Evolutionary conservation across 2,888 invertebrate species (phyloP).

Genomic region (Cheilosia vernalis): DNA sequence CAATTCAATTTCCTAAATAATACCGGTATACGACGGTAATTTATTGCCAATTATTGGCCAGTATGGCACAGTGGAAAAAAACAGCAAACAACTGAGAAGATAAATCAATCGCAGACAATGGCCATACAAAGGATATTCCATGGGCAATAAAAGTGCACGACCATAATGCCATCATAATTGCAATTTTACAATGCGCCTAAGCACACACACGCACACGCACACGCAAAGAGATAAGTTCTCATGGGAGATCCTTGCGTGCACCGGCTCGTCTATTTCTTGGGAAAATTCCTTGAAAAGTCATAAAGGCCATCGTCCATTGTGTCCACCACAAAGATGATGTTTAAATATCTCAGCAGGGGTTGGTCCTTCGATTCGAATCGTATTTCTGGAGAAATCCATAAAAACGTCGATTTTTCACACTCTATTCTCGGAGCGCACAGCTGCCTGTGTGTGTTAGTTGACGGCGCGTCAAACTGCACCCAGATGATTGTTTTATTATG

Average conservation of each 20-base stretch:
- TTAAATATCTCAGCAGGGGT: slow-evolving; percentile 22
- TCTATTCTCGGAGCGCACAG: slow-evolving; percentile 5
- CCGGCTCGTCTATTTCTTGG: slow-evolving; percentile 5
- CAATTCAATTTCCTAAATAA: slow-evolving; percentile 34
- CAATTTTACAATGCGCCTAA: slow-evolving; percentile 55
- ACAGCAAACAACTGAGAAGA: slow-evolving; percentile 10
- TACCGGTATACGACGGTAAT: slow-evolving; percentile 62
- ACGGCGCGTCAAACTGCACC: slow-evolving; percentile 33
- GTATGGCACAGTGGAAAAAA: slow-evolving; percentile 46
- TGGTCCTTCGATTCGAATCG: slow-evolving; percentile 35
- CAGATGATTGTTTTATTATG: slow-evolving; percentile 55
- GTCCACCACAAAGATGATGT: slow-evolving; percentile 1
- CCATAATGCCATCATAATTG: slow-evolving; percentile 70
- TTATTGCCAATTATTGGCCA: slow-evolving; percentile 62
- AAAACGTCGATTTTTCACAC: slow-evolving; percentile 55
- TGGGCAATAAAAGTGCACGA: slow-evolving; percentile 12
- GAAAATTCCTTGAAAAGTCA: slow-evolving; percentile 39
- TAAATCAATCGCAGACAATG: slow-evolving; percentile 50
- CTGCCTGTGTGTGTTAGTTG: neutral
- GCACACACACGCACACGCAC: neutral
- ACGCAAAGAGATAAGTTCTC: slow-evolving; percentile 17
- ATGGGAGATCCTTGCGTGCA: slow-evolving; percentile 33
- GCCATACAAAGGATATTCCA: slow-evolving; percentile 36
- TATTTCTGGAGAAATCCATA: slow-evolving; percentile 32
- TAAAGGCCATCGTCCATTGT: slow-evolving; percentile 24